Conservation (phyloP, 1,140 invertebrate species). For the Hetaerina americana region DNA sequence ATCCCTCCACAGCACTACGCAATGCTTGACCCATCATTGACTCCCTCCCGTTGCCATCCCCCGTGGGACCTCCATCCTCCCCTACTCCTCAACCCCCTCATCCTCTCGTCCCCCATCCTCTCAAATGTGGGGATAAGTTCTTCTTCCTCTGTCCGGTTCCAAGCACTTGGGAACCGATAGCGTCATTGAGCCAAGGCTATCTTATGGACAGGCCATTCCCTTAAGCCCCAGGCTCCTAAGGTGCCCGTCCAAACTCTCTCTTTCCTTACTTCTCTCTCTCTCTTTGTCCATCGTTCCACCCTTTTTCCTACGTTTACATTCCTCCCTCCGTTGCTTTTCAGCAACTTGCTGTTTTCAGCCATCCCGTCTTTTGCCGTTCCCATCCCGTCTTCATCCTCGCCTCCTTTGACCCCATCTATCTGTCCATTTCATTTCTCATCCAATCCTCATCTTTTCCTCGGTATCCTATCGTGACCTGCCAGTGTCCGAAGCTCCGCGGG, state of each 20-base stretch:
- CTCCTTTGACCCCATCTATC: no score
- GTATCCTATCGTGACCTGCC: no score
- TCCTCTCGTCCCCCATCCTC: not conserved
- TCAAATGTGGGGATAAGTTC: not conserved
- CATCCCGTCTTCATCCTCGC: not conserved
- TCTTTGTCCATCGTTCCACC: no score
- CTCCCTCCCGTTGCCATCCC: not conserved
- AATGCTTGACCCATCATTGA: no score
- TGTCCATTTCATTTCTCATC: no score
- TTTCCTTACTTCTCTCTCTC: not conserved
- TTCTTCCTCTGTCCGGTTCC: not conserved
- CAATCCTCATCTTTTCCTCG: no score
- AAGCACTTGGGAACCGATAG: not conserved
- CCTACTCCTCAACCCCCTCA: not conserved
- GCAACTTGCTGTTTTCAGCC: no score
- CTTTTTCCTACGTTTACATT: not conserved
- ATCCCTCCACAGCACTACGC: no score
- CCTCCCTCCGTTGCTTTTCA: no score
- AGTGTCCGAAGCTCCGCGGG: not conserved
- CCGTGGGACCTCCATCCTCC: not conserved
- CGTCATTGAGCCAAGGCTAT: not conserved
- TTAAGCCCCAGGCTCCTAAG: not conserved
- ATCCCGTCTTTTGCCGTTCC: no score
- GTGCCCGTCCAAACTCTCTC: not conserved
- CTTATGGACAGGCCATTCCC: not conserved